These are phyloP conservation scores for Myotis brandtii DNA, from an alignment of 2,113 vertebrate genomes.

Conservation along the genomic window DNA sequence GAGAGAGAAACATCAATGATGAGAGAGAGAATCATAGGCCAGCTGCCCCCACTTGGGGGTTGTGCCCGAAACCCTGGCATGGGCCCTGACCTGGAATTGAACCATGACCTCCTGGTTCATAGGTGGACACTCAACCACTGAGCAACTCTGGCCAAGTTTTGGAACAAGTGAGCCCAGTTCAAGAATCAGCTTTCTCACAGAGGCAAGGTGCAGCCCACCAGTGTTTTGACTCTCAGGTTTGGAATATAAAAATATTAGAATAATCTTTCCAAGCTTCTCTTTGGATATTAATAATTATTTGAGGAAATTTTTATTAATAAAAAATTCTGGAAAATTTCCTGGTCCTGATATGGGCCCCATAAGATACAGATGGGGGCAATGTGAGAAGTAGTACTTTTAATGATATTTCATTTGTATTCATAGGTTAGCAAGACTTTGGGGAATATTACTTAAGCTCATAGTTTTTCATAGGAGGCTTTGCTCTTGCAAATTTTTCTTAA, in stretches of 20 bases:
- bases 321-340: neutral
- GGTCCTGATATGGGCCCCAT: neutral
- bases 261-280: neutral
- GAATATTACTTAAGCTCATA: neutral
- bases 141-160: neutral
- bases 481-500: neutral
- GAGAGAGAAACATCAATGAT: no score
- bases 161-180: neutral
- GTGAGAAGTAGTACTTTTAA: neutral
- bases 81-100: no score
- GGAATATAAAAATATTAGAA: neutral
- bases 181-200: neutral
- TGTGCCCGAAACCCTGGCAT: no score
- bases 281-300: neutral
- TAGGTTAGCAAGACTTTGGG: neutral
- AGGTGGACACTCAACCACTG: no score
- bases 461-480: neutral
- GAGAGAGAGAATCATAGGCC: no score
- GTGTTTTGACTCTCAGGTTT: neutral
- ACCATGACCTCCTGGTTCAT: no score
- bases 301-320: neutral
- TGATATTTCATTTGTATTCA: neutral
- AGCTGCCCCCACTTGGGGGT: no score
- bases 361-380: neutral
- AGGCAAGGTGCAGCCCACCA: fast-evolving